Percentiles rank a stretch among this genome's conserved stretches.
phyloP scores from a whole-genome alignment of 53 echinoderm and acorn worm genomes.

The Zoroaster sp. region DNA sequence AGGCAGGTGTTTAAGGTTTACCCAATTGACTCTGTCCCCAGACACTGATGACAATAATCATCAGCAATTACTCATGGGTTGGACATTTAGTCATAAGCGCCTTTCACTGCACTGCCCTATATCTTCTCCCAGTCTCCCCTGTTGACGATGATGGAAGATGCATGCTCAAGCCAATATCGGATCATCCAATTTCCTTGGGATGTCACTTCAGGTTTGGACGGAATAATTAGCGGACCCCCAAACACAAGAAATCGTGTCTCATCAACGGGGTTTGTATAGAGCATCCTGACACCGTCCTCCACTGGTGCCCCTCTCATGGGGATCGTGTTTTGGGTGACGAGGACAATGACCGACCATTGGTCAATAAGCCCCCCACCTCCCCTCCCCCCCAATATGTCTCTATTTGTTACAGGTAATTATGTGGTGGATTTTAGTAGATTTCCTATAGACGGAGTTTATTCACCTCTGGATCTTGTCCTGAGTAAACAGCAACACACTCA shows the following conservation, averaged over 20 bases:
- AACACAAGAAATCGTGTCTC: slow-evolving; percentile 50
- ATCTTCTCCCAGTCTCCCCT: not conserved
- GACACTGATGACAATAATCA: too few species aligned
- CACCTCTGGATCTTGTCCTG: not conserved
- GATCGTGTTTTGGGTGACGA: not conserved
- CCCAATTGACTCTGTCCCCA: too few species aligned
- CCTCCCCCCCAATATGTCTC: too few species aligned
- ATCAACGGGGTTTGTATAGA: not conserved
- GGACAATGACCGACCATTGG: not conserved
- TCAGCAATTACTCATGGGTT: not conserved
- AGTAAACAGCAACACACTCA: not conserved
- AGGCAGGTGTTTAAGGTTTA: too few species aligned
- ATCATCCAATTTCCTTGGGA: slow-evolving; percentile 47
- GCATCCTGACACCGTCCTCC: not conserved
- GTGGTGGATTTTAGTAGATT: not conserved
- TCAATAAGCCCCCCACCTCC: not conserved
- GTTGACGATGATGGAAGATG: not conserved
- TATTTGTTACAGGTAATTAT: not conserved
- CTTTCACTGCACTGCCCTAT: not conserved
- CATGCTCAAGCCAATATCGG: not conserved
- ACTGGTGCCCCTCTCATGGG: slow-evolving; percentile 5
- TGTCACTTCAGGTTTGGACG: slow-evolving; percentile 51
- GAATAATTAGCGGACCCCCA: slow-evolving; percentile 17
- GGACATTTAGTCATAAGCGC: not conserved
- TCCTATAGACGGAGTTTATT: not conserved